Evolutionary conservation across 2,113 vertebrate species (phyloP).

Genomic region (Malurus elegans): DNA sequence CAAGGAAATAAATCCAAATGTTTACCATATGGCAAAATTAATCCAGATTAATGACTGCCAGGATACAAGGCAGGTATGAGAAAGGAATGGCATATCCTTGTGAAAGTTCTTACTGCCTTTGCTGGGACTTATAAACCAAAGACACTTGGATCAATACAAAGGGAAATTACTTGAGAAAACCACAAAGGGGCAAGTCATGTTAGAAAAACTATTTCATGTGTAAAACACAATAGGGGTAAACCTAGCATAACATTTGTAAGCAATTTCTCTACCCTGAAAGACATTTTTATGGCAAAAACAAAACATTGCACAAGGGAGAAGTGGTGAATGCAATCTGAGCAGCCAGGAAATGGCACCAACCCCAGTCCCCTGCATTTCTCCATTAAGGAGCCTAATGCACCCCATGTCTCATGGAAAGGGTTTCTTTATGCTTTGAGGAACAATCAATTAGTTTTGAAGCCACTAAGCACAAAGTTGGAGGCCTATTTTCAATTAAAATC

Average conservation of each 20-base stretch:
- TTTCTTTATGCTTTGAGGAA: neutral
- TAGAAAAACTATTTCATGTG: neutral
- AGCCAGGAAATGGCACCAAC: neutral
- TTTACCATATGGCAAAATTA: neutral
- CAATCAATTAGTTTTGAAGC: slow-evolving; percentile 34
- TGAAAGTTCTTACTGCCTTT: neutral
- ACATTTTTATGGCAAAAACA: neutral
- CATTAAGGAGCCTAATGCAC: neutral
- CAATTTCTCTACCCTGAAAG: slow-evolving; percentile 3
- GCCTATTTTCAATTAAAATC: slow-evolving; percentile 49
- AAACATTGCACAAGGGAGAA: neutral
- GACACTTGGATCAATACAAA: neutral
- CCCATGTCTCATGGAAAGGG: neutral
- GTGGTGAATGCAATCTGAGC: neutral
- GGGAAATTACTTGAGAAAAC: slow-evolving; percentile 29
- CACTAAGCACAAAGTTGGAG: slow-evolving; percentile 21
- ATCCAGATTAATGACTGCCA: neutral
- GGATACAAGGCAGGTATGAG: neutral
- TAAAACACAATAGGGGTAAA: neutral
- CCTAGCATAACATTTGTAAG: neutral
- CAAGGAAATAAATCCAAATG: neutral
- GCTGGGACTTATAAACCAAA: neutral
- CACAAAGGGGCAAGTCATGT: neutral
- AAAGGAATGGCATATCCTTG: neutral
- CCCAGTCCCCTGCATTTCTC: neutral